These are phyloP conservation scores for Leiothrix lutea DNA, from an alignment of 2,113 vertebrate species.

Conservation along the genomic window DNA sequence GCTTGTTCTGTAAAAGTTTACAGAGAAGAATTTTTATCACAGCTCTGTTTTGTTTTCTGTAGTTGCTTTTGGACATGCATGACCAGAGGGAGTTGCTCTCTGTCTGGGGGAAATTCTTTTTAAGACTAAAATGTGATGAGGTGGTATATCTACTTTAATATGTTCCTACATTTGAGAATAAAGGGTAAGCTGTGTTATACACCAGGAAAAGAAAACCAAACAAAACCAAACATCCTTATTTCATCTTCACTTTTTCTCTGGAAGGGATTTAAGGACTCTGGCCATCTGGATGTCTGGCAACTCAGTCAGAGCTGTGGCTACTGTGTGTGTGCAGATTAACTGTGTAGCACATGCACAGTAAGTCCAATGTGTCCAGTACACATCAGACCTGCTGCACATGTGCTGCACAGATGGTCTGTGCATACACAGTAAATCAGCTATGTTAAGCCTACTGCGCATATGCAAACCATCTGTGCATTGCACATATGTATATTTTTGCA, in stretches of 20 bases:
- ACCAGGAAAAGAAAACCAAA: background rate
- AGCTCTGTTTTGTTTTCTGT: background rate
- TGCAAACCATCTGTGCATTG: slow-evolving; percentile 66
- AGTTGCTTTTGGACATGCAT: background rate
- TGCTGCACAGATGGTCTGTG: slow-evolving; percentile 66
- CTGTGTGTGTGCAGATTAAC: slow-evolving; percentile 67
- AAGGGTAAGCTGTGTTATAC: background rate
- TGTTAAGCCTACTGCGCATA: slow-evolving; percentile 59
- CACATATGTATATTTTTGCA: slow-evolving; percentile 33
- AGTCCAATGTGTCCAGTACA: slow-evolving; percentile 69
- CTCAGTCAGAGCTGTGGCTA: slow-evolving; percentile 70
- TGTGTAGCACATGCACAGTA: slow-evolving; percentile 70
- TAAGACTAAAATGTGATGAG: background rate
- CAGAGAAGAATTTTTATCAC: background rate
- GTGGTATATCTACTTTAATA: background rate
- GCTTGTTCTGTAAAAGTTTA: slow-evolving; percentile 26
- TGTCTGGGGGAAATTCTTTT: background rate
- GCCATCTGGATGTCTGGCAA: slow-evolving; percentile 70
- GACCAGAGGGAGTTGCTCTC: background rate
- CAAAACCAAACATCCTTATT: background rate
- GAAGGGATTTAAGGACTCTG: slow-evolving; percentile 62
- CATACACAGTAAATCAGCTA: slow-evolving; percentile 63
- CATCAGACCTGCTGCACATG: slow-evolving; percentile 69
- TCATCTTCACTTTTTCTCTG: slow-evolving; percentile 39
- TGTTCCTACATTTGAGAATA: background rate